Evolutionary conservation across 2,113 vertebrate species (phyloP).

Genomic region (Axis porcinus): DNA sequence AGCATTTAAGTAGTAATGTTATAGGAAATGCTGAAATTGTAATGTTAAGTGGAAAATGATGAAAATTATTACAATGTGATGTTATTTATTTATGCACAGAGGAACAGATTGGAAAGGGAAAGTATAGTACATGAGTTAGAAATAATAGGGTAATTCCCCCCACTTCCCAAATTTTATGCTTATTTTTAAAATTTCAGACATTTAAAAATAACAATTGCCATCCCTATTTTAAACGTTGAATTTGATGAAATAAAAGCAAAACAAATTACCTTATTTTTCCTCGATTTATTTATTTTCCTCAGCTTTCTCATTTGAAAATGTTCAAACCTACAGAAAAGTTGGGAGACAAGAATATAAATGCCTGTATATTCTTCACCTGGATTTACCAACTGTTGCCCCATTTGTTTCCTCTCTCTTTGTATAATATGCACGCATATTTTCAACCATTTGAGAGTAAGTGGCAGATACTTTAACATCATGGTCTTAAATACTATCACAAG

Average conservation of each 20-base stretch:
- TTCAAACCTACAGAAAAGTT: constrained; percentile 3
- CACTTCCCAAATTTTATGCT: background rate
- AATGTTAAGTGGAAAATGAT: background rate
- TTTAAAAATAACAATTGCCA: background rate
- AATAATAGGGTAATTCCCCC: background rate
- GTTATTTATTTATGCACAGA: background rate
- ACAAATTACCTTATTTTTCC: background rate
- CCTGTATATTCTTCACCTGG: background rate
- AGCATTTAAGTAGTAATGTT: background rate
- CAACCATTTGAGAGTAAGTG: background rate
- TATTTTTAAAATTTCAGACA: background rate
- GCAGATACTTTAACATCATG: background rate
- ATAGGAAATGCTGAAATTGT: background rate
- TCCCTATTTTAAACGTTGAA: background rate
- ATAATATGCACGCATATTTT: background rate
- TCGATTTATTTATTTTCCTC: background rate
- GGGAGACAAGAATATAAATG: background rate
- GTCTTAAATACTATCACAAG: background rate
- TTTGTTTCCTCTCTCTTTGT: background rate
- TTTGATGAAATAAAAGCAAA: background rate
- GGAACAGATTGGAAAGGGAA: background rate
- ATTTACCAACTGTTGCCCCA: background rate
- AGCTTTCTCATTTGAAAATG: background rate
- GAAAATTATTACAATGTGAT: background rate
- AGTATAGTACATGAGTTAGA: background rate